These are phyloP conservation scores for Galbula dea DNA, from an alignment of 2,113 vertebrate genomes.

Conservation along the genomic window DNA sequence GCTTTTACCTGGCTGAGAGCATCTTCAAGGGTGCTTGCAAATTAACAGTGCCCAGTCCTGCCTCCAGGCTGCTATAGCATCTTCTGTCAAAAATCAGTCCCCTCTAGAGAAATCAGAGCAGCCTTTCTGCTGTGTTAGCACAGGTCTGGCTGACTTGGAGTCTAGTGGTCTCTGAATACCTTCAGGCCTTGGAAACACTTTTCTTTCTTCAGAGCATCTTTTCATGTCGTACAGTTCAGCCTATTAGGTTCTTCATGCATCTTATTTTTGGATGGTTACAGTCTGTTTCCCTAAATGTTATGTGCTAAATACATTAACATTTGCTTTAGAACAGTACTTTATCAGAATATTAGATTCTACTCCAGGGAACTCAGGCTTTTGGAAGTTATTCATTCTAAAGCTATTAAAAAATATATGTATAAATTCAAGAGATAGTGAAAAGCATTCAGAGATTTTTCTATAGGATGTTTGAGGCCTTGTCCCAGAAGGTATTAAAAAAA, in stretches of 20 bases:
- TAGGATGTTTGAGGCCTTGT: neutral
- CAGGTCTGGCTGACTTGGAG: neutral
- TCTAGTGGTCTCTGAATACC: neutral
- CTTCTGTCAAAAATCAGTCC: neutral
- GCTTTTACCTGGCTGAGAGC: neutral
- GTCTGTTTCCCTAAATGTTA: neutral
- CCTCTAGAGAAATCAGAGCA: neutral
- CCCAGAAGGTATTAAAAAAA: neutral
- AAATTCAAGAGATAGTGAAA: neutral
- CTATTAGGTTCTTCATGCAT: neutral
- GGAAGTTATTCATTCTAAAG: neutral
- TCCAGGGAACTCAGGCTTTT: neutral
- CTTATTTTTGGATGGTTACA: neutral
- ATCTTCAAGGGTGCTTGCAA: neutral
- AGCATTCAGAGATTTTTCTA: neutral
- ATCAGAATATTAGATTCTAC: neutral
- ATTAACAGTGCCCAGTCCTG: neutral
- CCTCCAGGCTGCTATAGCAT: neutral
- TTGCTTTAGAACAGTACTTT: neutral
- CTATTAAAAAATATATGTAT: neutral
- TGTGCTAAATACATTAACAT: neutral
- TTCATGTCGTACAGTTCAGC: neutral
- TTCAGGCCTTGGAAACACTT: neutral
- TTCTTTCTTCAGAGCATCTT: neutral
- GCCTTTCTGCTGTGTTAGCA: neutral